Evolutionary conservation across 2,888 invertebrate genomes (phyloP), one percentile per base, ranked within the genome.

Genomic region (Seira ritae): DNA sequence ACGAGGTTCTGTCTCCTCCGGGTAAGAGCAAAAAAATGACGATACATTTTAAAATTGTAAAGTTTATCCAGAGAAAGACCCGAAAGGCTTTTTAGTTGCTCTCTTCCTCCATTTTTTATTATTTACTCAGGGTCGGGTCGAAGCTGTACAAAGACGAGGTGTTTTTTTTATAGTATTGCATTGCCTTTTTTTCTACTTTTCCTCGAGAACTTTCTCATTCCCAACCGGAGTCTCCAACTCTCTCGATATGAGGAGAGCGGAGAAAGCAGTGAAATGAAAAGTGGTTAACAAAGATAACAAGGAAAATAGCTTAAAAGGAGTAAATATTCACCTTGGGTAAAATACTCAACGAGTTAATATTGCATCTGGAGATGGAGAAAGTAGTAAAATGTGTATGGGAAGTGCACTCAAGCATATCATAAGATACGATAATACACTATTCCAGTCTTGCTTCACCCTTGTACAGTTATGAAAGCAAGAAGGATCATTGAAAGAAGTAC

Each of bases 1-100:
- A 86, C 87, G 37, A 75, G 87, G 78, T 87, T 88, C 76, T 86
- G 87, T 85, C 84, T 89, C n/a, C 84, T 88, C 37, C 77, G 87
- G 86, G 88, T 88, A 75, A 86, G 86, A 60, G 2, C 55, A n/a
- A 55, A 17, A 72, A 23, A 65, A 31, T 8, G 24, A 55, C 24
- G 22, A 66, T 23, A 46, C 60, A 23, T 73, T 22, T 24, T 62
- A n/a, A 42, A 24, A 55, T 24, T 73, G 60, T 17, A n/a, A 62
- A 22, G 24, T n/a, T 55, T 55, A 55, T 55, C 55, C 55, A 55
- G 55, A 31, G n/a, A n/a, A n/a, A n/a, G 15, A 55, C 67, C 50
- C 55, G 24, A 68, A 76, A 76, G 60, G n/a, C 17, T 65, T 46
- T 71, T 71, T 24, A 20, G 22, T 46, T 71, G 37, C 50, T 37